Evolutionary conservation across 2,888 invertebrate species (phyloP).

Genomic region (Prosopocoilus inquinatus): DNA sequence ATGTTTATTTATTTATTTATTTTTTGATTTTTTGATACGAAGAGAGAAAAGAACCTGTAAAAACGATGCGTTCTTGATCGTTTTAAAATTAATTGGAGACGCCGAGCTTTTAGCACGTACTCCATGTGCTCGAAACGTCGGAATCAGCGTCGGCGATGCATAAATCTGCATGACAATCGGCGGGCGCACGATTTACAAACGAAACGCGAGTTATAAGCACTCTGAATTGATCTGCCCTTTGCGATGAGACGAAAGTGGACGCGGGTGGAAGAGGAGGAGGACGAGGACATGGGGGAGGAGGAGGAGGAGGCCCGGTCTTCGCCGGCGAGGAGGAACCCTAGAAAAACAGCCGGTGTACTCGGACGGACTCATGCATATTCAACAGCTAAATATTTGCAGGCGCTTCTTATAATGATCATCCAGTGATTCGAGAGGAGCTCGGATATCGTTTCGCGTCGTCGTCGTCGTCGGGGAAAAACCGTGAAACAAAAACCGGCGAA

Average conservation of each 20-base stretch:
- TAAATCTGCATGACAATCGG: conserved; percentile 42
- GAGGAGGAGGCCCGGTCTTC: conserved; percentile 23
- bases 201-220: conserved; percentile 41
- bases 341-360: conserved; percentile 30
- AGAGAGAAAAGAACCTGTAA: no score
- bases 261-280: conserved; percentile 35
- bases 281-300: conserved; percentile 23
- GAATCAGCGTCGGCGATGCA: conserved; percentile 29
- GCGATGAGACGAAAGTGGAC: conserved; percentile 33
- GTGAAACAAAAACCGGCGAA: no score
- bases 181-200: conserved; percentile 40
- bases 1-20: no score
- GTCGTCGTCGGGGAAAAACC: background rate
- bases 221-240: conserved; percentile 38
- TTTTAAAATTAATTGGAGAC: no score
- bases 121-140: background rate
- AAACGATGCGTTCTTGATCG: no score
- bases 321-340: conserved; percentile 18
- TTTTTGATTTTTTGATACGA: no score
- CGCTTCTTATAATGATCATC: conserved; percentile 50
- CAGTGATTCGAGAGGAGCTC: conserved; percentile 37
- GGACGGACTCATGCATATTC: conserved; percentile 48
- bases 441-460: background rate
- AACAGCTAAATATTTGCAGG: conserved; percentile 49
- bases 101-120: background rate